Evolutionary conservation across 1,140 invertebrate species (phyloP), one percentile per base, ranked within the genome.

Genomic region (Lepidurus arcticus): DNA sequence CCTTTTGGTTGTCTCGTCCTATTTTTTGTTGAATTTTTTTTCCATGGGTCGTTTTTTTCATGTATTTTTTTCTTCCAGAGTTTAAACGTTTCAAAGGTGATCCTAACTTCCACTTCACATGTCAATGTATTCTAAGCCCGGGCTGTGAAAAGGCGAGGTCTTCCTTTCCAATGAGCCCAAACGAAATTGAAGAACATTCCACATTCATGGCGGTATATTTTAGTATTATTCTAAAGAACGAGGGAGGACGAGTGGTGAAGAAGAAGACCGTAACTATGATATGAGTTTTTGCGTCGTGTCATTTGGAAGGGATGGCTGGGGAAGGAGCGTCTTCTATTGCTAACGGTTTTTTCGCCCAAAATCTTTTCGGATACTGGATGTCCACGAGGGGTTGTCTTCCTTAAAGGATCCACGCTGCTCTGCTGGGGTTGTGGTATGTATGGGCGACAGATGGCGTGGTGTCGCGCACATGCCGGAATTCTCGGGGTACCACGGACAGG

Each of bases 211-310:
- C 53, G 21, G 53, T 21, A 9, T 34, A 34, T 34, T n/a, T 65
- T 65, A 21, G 16, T 65, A 16, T 65, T 65, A 7, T 65, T n/a
- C 16, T 7, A 65, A 65, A 7, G 6, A 65, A 65, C 21, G 21
- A 65, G n/a, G 53, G 16, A 65, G 53, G 34, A 34, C n/a, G n/a
- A 21, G 21, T 65, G 21, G n/a, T 21, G 21, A 65, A 65, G 53
- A 65, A 65, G 53, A 21, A 65, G 16, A 21, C 16, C 21, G 21
- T 65, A 65, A 65, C 53, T 65, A 34, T 34, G 53, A 65, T 65
- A 65, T 65, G 53, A 65, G 53, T 65, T 65, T 65, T 65, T 21
- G 53, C 53, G 53, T 65, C 53, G 13, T 65, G 53, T 21, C 21
- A 65, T 65, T 65, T 65, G 16, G 53, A 21, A 65, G 21, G 21